Evolutionary conservation across 2,797 vertebrate genomes (phyloP).

Genomic region (Tachyglossus aculeatus): DNA sequence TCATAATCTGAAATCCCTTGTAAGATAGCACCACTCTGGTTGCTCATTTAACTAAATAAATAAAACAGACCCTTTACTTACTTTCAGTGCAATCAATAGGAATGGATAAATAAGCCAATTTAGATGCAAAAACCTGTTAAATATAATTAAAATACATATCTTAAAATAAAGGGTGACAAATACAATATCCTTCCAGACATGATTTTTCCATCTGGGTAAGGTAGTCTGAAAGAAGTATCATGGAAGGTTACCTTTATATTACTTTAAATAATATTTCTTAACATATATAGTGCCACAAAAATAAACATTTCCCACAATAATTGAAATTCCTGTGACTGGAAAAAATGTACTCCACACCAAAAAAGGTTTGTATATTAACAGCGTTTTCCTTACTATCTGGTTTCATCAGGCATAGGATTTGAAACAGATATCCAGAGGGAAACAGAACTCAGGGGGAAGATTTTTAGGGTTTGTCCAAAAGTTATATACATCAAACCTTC

Average conservation of each 20-base stretch:
- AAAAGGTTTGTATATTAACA: constrained; percentile 67
- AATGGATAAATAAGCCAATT: constrained; percentile 70
- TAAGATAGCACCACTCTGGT: constrained; percentile 47
- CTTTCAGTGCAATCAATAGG: constrained; percentile 69
- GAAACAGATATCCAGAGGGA: constrained; percentile 85
- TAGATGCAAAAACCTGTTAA: constrained; percentile 60
- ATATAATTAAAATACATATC: constrained; percentile 68
- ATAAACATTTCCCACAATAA: constrained; percentile 79
- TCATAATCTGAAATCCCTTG: constrained; percentile 40
- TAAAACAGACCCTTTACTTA: constrained; percentile 67
- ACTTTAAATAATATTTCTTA: constrained; percentile 78
- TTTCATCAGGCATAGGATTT: constrained; percentile 73
- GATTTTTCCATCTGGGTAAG: constrained; percentile 69
- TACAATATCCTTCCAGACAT: constrained; percentile 67
- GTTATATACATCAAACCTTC: constrained; percentile 91
- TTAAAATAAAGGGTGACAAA: constrained; percentile 70
- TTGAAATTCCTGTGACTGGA: constrained; percentile 76
- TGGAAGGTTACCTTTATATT: constrained; percentile 75
- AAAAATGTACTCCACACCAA: constrained; percentile 74
- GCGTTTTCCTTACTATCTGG: constrained; percentile 72
- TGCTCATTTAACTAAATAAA: constrained; percentile 55
- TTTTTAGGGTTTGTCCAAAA: constrained; percentile 80
- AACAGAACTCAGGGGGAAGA: constrained; percentile 74
- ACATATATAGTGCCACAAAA: constrained; percentile 85
- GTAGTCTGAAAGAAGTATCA: constrained; percentile 66